These are phyloP conservation scores for Adela reaumurella DNA, from an alignment of 2,888 invertebrate genomes.

Conservation along the genomic window DNA sequence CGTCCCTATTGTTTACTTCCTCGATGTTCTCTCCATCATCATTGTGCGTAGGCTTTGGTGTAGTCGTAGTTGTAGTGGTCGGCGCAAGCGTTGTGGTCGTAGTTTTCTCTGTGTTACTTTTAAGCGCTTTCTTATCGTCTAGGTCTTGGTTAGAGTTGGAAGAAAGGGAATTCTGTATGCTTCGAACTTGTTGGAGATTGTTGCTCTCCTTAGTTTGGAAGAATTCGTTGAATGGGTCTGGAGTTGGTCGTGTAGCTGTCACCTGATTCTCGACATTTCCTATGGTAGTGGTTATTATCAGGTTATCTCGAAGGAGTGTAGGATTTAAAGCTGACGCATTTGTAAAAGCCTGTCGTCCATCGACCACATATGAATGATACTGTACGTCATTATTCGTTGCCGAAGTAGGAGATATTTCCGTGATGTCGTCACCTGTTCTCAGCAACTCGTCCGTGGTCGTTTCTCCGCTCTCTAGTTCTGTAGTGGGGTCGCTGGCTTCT, in stretches of 20 bases:
- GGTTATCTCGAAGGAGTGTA: constrained; percentile 30
- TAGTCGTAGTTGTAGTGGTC: constrained; percentile 57
- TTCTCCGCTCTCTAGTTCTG: constrained; percentile 34
- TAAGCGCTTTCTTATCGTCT: constrained; percentile 14
- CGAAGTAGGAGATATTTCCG: constrained; percentile 21
- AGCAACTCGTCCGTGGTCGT: constrained; percentile 32
- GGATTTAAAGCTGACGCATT: constrained; percentile 28
- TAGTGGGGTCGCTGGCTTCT: constrained; percentile 58
- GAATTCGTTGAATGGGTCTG: constrained; percentile 36
- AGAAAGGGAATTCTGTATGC: constrained; percentile 26
- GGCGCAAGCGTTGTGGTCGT: constrained; percentile 37
- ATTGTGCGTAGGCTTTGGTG: constrained; percentile 66
- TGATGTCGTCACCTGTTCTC: constrained; percentile 31
- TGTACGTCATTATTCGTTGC: constrained; percentile 34
- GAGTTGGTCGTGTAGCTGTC: constrained; percentile 33
- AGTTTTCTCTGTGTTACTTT: constrained; percentile 22
- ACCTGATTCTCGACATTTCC: constrained; percentile 48
- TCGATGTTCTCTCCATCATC: constrained; percentile 65
- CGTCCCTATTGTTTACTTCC: constrained; percentile 64
- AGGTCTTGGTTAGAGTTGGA: constrained; percentile 20
- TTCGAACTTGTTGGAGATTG: constrained; percentile 39
- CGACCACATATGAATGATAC: constrained; percentile 56
- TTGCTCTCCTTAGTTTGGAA: constrained; percentile 34
- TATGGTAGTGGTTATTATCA: constrained; percentile 41
- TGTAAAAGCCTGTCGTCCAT: constrained; percentile 40